Conservation (phyloP, 2,797 vertebrate species). For the Perodicticus potto region DNA sequence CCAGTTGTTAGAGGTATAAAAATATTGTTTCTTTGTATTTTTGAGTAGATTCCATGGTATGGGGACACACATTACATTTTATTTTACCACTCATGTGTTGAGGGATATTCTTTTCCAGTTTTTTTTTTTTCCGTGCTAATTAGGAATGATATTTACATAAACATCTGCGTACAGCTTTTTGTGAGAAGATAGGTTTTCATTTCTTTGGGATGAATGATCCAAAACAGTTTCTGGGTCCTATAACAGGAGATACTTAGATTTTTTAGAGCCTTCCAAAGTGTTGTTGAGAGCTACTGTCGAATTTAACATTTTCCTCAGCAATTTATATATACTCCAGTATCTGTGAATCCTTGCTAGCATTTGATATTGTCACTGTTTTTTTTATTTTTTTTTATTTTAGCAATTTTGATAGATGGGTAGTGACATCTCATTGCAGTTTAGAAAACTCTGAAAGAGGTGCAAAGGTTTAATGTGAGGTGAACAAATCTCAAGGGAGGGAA, state of each 20-base stretch:
- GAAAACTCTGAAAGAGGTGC: constrained; percentile 32
- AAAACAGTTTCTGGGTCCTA: background rate
- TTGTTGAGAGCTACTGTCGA: background rate
- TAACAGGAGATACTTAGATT: background rate
- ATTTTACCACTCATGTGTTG: background rate
- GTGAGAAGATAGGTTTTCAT: background rate
- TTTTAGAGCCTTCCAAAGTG: background rate
- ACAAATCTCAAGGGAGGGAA: background rate
- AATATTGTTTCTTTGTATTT: background rate
- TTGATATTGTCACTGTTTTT: background rate
- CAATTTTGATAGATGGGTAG: background rate
- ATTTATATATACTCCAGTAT: background rate
- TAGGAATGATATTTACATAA: background rate
- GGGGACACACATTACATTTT: background rate
- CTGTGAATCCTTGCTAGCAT: background rate
- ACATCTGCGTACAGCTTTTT: background rate
- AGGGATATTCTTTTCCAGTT: background rate
- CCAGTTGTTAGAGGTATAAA: background rate
- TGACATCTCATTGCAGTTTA: background rate
- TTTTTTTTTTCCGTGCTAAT: background rate
- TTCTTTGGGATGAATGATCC: background rate
- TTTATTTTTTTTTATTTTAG: constrained; percentile 28
- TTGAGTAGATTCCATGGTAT: background rate
- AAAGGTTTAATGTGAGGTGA: constrained; percentile 28
- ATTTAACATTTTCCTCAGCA: background rate